Conservation (phyloP, 2,888 invertebrate genomes). For the Eilema depressum region DNA sequence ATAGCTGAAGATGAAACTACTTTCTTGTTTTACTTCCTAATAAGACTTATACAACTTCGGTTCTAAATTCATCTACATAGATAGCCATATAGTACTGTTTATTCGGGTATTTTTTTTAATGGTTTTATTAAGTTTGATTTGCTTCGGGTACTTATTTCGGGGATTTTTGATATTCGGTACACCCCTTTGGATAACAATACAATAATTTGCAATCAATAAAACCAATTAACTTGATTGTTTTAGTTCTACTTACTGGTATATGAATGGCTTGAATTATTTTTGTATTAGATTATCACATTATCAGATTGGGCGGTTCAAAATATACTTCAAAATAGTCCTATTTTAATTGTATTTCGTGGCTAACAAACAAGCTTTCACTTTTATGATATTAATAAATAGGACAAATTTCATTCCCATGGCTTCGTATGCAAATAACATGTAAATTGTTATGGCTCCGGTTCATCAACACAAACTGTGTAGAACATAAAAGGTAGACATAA, state of each 20-base stretch:
- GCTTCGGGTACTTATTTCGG: too few relatives aligned
- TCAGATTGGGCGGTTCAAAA: neutral
- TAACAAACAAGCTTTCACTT: neutral
- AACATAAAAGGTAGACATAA: neutral
- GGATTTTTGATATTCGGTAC: too few relatives aligned
- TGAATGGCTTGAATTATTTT: too few relatives aligned
- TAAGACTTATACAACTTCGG: neutral
- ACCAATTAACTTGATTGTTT: too few relatives aligned
- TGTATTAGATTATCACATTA: too few relatives aligned
- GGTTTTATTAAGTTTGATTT: too few relatives aligned
- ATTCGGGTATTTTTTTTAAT: too few relatives aligned
- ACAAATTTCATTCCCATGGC: neutral
- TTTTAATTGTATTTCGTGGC: neutral
- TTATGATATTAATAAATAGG: neutral
- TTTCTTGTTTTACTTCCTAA: neutral
- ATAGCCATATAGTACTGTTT: too few relatives aligned
- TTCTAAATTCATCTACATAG: too few relatives aligned
- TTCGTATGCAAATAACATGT: neutral
- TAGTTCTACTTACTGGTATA: too few relatives aligned
- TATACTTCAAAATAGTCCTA: neutral
- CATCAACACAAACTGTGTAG: neutral
- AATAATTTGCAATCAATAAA: too few relatives aligned
- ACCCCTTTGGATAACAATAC: too few relatives aligned
- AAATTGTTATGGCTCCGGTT: neutral
- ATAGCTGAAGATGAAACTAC: neutral